These are phyloP conservation scores for Tribolium freemani DNA, from an alignment of 2,888 invertebrate species.

Conservation along the genomic window DNA sequence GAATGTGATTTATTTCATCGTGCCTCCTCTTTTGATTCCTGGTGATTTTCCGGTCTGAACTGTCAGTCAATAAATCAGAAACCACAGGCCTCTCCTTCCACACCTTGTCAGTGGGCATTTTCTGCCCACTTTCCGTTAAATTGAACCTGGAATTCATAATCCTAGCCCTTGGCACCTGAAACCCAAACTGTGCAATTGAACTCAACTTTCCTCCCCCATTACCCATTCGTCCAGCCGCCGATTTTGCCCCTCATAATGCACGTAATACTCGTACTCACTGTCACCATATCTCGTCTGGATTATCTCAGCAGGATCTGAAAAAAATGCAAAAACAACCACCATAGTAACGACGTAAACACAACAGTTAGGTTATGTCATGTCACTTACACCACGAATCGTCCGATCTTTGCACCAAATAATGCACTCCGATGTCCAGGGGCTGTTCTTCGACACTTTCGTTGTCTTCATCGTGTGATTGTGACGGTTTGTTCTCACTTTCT, in stretches of 20 bases:
- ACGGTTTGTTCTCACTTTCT: slow-evolving; percentile 64
- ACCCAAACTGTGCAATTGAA: background rate
- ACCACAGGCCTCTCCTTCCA: slow-evolving; percentile 70
- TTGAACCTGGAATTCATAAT: slow-evolving; percentile 87
- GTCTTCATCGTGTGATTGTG: slow-evolving; percentile 70
- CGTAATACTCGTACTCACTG: slow-evolving; percentile 91
- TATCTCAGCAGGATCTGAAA: slow-evolving; percentile 89
- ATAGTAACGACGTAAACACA: slow-evolving; percentile 37
- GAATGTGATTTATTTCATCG: slow-evolving; percentile 98
- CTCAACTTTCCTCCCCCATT: slow-evolving; percentile 35
- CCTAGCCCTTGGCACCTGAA: slow-evolving; percentile 75
- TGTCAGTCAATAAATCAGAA: slow-evolving; percentile 77
- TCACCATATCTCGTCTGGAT: slow-evolving; percentile 89
- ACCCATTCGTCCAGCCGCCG: slow-evolving; percentile 98
- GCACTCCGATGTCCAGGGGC: slow-evolving; percentile 86
- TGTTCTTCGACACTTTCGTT: slow-evolving; percentile 80
- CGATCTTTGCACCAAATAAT: slow-evolving; percentile 86
- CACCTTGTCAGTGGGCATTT: slow-evolving; percentile 61
- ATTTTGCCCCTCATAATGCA: slow-evolving; percentile 97
- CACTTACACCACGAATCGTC: slow-evolving; percentile 87
- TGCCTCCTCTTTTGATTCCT: slow-evolving; percentile 96
- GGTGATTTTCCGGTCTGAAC: slow-evolving; percentile 91
- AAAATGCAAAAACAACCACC: slow-evolving; percentile 33
- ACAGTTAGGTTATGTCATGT: slow-evolving; percentile 53
- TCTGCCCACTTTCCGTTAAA: slow-evolving; percentile 71